These are phyloP conservation scores for Numida meleagris DNA, from an alignment of 2,113 vertebrate species.

Conservation along the genomic window DNA sequence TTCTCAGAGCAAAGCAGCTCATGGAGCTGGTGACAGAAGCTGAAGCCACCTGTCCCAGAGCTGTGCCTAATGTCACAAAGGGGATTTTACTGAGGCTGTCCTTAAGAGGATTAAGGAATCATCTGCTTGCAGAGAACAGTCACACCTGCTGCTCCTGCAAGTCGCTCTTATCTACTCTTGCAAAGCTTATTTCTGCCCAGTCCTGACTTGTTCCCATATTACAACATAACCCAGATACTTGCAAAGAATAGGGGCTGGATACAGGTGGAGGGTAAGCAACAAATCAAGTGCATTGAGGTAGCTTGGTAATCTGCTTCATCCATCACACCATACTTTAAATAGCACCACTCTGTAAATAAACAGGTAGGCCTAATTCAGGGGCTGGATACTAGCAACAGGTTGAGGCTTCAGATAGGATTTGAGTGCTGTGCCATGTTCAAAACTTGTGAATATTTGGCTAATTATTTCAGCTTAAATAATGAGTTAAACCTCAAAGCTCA, in stretches of 20 bases:
- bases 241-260: background rate
- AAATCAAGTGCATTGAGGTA: background rate
- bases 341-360: background rate
- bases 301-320: background rate
- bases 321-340: background rate
- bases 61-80: slow-evolving; percentile 46
- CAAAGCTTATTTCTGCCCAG: background rate
- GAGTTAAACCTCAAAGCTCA: background rate
- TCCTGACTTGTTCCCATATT: background rate
- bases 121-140: slow-evolving; percentile 42
- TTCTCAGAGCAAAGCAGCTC: slow-evolving; percentile 4
- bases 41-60: slow-evolving; percentile 56
- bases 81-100: slow-evolving; percentile 54
- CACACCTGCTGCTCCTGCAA: slow-evolving; percentile 19
- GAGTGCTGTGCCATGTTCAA: background rate
- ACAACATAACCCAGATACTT: background rate
- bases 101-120: slow-evolving; percentile 63
- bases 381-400: background rate
- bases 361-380: background rate
- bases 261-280: background rate
- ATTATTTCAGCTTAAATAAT: background rate
- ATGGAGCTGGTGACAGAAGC: background rate
- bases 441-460: background rate
- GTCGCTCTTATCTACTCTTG: background rate
- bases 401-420: background rate